These are phyloP conservation scores for Geotrypetes seraphini DNA, from an alignment of 2,797 vertebrate genomes.

Conservation along the genomic window DNA sequence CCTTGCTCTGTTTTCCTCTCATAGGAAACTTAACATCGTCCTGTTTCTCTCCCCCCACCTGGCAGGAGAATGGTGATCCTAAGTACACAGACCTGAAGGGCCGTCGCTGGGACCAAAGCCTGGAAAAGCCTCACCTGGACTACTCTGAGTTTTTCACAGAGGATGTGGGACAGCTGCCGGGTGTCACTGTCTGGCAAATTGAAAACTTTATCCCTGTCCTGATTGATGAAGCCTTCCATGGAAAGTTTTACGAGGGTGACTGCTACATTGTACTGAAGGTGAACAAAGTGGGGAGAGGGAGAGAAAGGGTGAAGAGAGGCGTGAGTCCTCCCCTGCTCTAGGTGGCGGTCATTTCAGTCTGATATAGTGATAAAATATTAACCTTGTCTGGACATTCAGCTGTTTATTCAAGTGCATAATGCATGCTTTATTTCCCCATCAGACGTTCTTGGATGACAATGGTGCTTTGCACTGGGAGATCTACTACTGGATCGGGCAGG, in stretches of 20 bases:
- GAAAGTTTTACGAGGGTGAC: constrained; percentile 95
- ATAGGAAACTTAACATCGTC: no score
- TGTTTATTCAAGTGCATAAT: no score
- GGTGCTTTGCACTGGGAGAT: constrained; percentile 85
- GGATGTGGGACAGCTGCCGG: constrained; percentile 81
- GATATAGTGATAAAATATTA: no score
- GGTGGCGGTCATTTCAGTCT: no score
- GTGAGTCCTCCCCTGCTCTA: neutral
- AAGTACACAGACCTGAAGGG: constrained; percentile 69
- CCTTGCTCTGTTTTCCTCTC: no score
- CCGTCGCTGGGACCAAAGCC: constrained; percentile 84
- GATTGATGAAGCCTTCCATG: constrained; percentile 81
- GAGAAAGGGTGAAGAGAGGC: neutral
- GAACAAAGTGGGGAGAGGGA: neutral
- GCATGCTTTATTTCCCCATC: neutral
- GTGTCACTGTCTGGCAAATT: constrained; percentile 83
- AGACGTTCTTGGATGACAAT: constrained; percentile 87
- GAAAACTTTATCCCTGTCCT: constrained; percentile 86
- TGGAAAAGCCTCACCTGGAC: constrained; percentile 87
- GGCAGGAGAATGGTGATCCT: constrained; percentile 70
- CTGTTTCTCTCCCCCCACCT: accelerated
- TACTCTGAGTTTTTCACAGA: constrained; percentile 93
- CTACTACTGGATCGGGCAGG: constrained; percentile 95
- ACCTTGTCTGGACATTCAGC: no score
- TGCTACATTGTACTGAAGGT: constrained; percentile 96